phyloP scores from a whole-genome alignment of 2,888 invertebrate genomes.

The Therioaphis trifolii region DNA sequence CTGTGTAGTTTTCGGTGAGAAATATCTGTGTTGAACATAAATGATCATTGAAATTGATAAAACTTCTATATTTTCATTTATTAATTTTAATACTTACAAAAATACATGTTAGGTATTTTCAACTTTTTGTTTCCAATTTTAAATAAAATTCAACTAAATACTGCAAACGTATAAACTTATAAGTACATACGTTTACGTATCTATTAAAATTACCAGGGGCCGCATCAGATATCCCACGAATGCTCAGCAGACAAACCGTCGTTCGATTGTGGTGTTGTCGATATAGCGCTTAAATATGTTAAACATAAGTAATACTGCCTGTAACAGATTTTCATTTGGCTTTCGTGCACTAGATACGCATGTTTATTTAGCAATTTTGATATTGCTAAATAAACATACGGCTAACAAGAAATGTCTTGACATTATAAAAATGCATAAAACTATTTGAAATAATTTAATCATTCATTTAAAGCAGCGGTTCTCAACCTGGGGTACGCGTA shows the following conservation, averaged over 20 bases:
- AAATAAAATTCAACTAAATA: slow-evolving; percentile 45
- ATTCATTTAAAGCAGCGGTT: too few species aligned
- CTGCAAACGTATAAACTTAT: slow-evolving; percentile 43
- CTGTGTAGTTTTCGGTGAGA: slow-evolving; percentile 6
- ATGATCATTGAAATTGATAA: slow-evolving; percentile 37
- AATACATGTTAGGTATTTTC: slow-evolving; percentile 35
- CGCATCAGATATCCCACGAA: slow-evolving; percentile 53
- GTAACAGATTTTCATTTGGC: slow-evolving; percentile 63
- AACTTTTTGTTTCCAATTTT: slow-evolving; percentile 36
- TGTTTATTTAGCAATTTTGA: slow-evolving; percentile 50
- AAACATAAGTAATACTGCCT: slow-evolving; percentile 58
- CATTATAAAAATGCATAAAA: not conserved
- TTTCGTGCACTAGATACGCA: slow-evolving; percentile 51
- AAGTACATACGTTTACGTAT: slow-evolving; percentile 48
- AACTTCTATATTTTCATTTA: slow-evolving; percentile 30
- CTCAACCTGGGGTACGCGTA: too few species aligned
- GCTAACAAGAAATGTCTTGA: slow-evolving; percentile 40
- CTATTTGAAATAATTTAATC: not conserved
- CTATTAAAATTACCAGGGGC: slow-evolving; percentile 58
- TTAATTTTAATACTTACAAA: slow-evolving; percentile 48
- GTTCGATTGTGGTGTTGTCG: slow-evolving; percentile 53
- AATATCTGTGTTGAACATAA: slow-evolving; percentile 39
- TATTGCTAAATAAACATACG: slow-evolving; percentile 53
- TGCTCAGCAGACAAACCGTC: slow-evolving; percentile 46
- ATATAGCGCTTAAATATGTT: slow-evolving; percentile 59